phyloP scores from a whole-genome alignment of 2,888 invertebrate species.

The Anthoptus insignis region DNA sequence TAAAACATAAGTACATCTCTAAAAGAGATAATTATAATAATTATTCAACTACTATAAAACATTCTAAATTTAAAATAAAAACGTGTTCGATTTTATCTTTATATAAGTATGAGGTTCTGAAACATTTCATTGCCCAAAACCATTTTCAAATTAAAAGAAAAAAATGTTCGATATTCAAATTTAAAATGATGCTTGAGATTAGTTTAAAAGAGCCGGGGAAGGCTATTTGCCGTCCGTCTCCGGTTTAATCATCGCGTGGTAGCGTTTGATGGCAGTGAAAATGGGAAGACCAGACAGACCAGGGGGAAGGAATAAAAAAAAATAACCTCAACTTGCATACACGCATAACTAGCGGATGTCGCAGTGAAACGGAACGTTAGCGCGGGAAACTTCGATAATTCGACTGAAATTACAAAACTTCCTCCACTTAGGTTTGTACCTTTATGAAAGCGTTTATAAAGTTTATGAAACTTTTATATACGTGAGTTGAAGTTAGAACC shows the following conservation, averaged over 20 bases:
- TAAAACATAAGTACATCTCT: too few relatives aligned
- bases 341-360: conserved; percentile 66
- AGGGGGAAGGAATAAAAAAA: conserved; percentile 79
- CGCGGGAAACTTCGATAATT: conserved; percentile 19
- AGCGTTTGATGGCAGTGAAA: conserved; percentile 73
- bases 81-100: too few relatives aligned
- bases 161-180: background rate
- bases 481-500: background rate
- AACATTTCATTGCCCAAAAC: too few relatives aligned
- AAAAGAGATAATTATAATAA: too few relatives aligned
- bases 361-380: conserved; percentile 43
- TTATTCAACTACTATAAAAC: too few relatives aligned
- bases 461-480: conserved; percentile 8
- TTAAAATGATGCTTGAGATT: conserved; percentile 5
- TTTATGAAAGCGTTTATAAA: conserved; percentile 7
- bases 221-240: conserved; percentile 51
- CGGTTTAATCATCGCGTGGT: conserved; percentile 74
- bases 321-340: conserved; percentile 76
- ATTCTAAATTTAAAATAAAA: too few relatives aligned
- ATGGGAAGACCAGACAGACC: conserved; percentile 80
- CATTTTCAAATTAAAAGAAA: too few relatives aligned
- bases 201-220: conserved; percentile 36
- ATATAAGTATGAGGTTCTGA: too few relatives aligned
- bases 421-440: conserved; percentile 25
- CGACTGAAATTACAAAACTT: conserved; percentile 12